Base-by-base conservation (phyloP, 1,140 invertebrate genomes). In the Agraylea sexmaculata region DNA sequence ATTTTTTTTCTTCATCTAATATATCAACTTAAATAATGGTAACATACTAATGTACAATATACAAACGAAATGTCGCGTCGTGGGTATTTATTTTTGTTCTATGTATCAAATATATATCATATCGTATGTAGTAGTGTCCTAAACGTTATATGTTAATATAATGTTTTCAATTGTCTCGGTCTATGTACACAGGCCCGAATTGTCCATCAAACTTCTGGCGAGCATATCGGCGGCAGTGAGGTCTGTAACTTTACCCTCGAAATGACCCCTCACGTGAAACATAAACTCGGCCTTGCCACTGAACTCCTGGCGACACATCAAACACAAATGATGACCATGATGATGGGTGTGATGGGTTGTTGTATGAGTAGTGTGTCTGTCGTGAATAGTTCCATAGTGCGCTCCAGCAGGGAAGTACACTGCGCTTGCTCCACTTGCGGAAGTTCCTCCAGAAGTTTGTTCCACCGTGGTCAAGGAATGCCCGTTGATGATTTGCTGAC, bases 201-300 rank as follows among this genome's bases (percentile, higher is more conserved):
- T 70, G 57, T 77, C 73, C 22, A 75, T 73, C 10, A 75, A 54
- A 2, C 72, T 74, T 19, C 74, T 62, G 2, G 74, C 73, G 30
- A 77, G 64, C 18, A 74, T 61, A 40, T 77, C 74, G 1, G 73
- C 73, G 0, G 73, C 73, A 0, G 73, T 68, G 0, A 71, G 66
- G 43, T 74, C 73, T 27, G 63, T 65, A 29, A 68, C 60, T 49
- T 74, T 72, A 15, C 69, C 66, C 45, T 75, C 73, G 43, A 78
- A 77, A 52, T 80, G 76, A 2, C 73, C 73, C 36, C 75, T 60
- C 17, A 80, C 71, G 52, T 80, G 77, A 52, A 78, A 77, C 70
- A 78, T 75, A 45, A 78, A 78, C 54, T 78, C 75, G 4, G 74
- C 67, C 55, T 77, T 76, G 33, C 75, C 71, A 3, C 68, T 67